These are phyloP conservation scores for Clarias pachynema DNA, from an alignment of 2,797 vertebrate genomes.

Conservation along the genomic window DNA sequence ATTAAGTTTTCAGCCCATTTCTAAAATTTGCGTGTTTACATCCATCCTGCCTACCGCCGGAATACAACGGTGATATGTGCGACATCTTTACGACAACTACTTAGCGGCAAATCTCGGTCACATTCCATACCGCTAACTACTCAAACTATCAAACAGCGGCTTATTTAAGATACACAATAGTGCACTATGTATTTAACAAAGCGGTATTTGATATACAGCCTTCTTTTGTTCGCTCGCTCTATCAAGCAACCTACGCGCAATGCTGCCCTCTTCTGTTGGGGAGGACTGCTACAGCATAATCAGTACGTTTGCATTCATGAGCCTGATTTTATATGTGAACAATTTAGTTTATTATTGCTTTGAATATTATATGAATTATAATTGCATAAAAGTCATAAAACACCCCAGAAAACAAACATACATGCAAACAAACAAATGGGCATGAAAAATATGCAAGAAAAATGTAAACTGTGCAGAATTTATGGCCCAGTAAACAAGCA, in stretches of 20 bases:
- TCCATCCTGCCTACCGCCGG: background rate
- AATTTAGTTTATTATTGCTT: background rate
- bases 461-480: background rate
- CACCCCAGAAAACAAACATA: background rate
- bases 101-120: background rate
- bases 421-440: background rate
- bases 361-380: background rate
- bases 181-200: background rate
- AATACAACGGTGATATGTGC: background rate
- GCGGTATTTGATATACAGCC: background rate
- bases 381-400: background rate
- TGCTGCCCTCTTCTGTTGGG: slow-evolving; percentile 33
- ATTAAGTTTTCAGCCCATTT: slow-evolving; percentile 13
- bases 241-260: background rate
- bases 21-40: too few species aligned
- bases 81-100: slow-evolving; percentile 27
- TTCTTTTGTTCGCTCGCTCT: slow-evolving; percentile 13
- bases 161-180: background rate
- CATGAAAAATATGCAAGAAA: background rate
- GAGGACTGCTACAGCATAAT: background rate
- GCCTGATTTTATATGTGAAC: background rate
- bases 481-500: background rate
- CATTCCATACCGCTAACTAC: background rate
- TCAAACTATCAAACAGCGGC: background rate
- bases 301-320: background rate